Conservation (phyloP, 2,888 invertebrate species). For the Vesta saturnalis region DNA sequence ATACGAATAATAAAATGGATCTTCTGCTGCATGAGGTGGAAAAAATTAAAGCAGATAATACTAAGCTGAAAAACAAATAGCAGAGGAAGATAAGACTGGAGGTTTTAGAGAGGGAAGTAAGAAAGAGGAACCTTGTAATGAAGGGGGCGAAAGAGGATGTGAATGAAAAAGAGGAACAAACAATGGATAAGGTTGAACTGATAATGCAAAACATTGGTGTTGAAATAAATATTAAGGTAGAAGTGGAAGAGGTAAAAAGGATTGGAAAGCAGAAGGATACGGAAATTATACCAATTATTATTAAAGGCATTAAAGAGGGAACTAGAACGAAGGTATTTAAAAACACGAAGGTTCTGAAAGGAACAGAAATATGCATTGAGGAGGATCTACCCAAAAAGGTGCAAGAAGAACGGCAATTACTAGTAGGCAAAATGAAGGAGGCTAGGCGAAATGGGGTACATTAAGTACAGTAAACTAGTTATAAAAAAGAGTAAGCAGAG, state of each 20-base stretch:
- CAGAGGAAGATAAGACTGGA: slow-evolving; percentile 3
- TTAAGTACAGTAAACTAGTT: background rate
- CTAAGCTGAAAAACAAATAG: background rate
- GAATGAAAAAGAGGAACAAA: slow-evolving; percentile 5
- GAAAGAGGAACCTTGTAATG: slow-evolving; percentile 7
- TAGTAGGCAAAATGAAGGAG: background rate
- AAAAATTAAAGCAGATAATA: slow-evolving; percentile 1
- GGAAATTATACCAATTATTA: no score
- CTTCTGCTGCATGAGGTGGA: background rate
- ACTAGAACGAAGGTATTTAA: no score
- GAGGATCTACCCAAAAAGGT: no score
- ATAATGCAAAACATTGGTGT: no score
- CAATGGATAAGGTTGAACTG: background rate
- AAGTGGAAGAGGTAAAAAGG: no score
- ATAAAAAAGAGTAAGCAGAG: background rate
- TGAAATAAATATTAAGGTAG: no score
- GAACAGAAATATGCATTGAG: no score
- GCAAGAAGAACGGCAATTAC: background rate
- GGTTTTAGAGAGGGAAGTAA: background rate
- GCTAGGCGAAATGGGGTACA: background rate
- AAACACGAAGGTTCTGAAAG: no score
- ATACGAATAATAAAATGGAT: background rate
- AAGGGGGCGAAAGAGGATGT: no score
- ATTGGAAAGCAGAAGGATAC: no score
- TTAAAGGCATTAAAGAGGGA: no score